Conservation (phyloP, 1,140 invertebrate species). For the Zaprionus africanus region DNA sequence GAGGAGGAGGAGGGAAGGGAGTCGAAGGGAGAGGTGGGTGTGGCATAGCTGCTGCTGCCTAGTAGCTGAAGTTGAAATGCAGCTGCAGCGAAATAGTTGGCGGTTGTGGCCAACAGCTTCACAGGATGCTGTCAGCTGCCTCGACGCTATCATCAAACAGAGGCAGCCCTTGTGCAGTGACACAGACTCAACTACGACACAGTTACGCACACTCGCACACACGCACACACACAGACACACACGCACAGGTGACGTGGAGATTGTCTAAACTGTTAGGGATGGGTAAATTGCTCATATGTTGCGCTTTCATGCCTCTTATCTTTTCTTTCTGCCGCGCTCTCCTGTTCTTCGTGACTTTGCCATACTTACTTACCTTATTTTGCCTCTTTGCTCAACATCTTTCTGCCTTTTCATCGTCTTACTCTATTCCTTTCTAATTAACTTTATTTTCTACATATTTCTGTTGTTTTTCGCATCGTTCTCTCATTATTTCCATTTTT, state of each 20-base stretch:
- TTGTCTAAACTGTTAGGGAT: neutral
- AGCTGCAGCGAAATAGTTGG: constrained; percentile 38
- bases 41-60: neutral
- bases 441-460: neutral
- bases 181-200: neutral
- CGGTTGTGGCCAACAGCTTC: constrained; percentile 31
- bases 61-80: constrained; percentile 2
- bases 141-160: constrained; percentile 22
- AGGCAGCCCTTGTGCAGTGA: constrained; percentile 1
- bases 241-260: neutral
- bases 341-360: too few relatives aligned
- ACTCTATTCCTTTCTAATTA: neutral
- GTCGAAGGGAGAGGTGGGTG: neutral
- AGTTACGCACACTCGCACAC: constrained; percentile 9
- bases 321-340: neutral
- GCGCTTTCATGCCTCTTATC: neutral
- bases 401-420: neutral
- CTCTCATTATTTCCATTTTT: neutral
- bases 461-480: neutral
- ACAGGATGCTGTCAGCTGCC: constrained; percentile 38
- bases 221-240: neutral
- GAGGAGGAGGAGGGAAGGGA: neutral
- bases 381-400: neutral
- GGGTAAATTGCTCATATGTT: neutral
- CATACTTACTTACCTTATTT: neutral